Percentiles rank a stretch among this genome's conserved stretches.
phyloP scores from a whole-genome alignment of 2,113 vertebrate species.

The Saguinus imperator region DNA sequence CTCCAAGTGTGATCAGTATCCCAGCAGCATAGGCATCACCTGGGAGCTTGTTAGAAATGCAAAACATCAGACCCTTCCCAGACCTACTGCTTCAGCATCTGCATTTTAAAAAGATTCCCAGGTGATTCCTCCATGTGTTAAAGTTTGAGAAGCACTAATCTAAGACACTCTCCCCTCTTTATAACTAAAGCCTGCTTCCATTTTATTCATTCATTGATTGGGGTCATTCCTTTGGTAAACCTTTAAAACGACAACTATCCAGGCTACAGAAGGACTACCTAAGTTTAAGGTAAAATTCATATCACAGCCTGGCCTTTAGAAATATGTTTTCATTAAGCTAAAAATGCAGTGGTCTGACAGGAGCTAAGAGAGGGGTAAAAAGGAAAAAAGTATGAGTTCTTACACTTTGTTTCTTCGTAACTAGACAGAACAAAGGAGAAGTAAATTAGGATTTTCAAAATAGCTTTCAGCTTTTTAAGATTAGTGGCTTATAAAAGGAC shows the following conservation, averaged over 20 bases:
- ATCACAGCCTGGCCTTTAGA: slow-evolving; percentile 22
- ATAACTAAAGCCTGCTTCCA: slow-evolving; percentile 23
- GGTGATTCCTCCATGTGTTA: not conserved
- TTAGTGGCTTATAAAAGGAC: slow-evolving; percentile 17
- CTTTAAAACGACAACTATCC: slow-evolving; percentile 4
- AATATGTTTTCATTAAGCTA: slow-evolving; percentile 55
- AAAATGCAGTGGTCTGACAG: not conserved
- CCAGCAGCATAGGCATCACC: slow-evolving; percentile 18
- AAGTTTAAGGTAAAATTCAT: slow-evolving; percentile 29
- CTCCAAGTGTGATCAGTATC: not conserved
- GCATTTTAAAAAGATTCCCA: slow-evolving; percentile 33
- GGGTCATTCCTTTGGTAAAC: slow-evolving; percentile 12
- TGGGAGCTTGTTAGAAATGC: slow-evolving; percentile 60
- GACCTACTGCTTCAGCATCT: not conserved
- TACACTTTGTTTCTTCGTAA: slow-evolving; percentile 44
- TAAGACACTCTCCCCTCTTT: not conserved
- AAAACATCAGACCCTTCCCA: not conserved
- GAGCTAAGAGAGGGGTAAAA: not conserved
- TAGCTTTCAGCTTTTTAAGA: slow-evolving; percentile 44
- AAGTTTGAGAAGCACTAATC: slow-evolving; percentile 6
- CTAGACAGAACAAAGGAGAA: slow-evolving; percentile 34
- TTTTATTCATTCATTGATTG: slow-evolving; percentile 17
- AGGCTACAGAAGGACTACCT: not conserved
- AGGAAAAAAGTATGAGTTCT: not conserved
- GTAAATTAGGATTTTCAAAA: slow-evolving; percentile 56